Evolutionary conservation across 2,113 vertebrate genomes (phyloP).

Genomic region (Smithornis capensis): DNA sequence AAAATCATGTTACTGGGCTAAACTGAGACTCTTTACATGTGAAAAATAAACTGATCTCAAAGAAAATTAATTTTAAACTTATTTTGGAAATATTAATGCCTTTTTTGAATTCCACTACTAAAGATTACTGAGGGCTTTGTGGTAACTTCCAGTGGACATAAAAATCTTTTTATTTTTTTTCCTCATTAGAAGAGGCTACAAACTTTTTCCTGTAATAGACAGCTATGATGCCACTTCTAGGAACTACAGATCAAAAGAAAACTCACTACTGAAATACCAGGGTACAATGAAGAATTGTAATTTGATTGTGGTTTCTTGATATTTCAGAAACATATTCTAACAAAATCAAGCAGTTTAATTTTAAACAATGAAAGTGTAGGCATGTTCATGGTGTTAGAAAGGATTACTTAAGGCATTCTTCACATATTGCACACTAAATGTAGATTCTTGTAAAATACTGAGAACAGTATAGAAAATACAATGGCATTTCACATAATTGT

Average conservation of each 20-base stretch:
- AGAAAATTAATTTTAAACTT: conserved; percentile 3
- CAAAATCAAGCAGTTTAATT: conserved; percentile 25
- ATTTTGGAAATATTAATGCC: not conserved
- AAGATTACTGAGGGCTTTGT: not conserved
- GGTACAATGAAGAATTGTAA: not conserved
- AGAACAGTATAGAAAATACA: not conserved
- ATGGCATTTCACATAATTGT: not conserved
- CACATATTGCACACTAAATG: not conserved
- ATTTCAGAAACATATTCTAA: not conserved
- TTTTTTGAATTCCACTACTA: not conserved
- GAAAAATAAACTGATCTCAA: not conserved
- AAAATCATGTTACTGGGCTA: not conserved
- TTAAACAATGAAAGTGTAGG: not conserved
- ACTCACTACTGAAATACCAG: not conserved
- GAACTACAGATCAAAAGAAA: not conserved
- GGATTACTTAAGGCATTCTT: not conserved
- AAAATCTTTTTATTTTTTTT: not conserved
- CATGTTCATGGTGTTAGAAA: not conserved
- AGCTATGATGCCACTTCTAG: not conserved
- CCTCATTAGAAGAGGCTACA: not conserved
- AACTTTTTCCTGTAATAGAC: not conserved
- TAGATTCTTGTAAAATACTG: not conserved
- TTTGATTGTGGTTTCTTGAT: not conserved
- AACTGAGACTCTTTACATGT: not conserved
- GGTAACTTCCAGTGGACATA: not conserved